Evolutionary conservation across 2,888 invertebrate species (phyloP).

Genomic region (Plutella xylostella): DNA sequence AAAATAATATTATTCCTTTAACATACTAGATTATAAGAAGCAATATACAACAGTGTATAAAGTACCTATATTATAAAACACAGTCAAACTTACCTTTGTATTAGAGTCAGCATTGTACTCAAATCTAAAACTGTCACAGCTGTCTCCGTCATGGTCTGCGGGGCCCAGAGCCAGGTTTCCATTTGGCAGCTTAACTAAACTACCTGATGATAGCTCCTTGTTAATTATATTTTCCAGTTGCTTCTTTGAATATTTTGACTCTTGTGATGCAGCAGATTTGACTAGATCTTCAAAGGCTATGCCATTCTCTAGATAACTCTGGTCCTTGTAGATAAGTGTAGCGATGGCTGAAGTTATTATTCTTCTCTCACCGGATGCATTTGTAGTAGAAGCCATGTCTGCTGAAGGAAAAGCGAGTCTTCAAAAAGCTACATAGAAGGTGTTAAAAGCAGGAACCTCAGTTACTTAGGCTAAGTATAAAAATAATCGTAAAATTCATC

Average conservation of each 20-base stretch:
- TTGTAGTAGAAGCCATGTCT: conserved; percentile 58
- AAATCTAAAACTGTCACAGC: conserved; percentile 62
- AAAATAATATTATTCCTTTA: too few species aligned
- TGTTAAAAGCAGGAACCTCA: too few species aligned
- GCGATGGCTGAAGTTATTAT: conserved; percentile 78
- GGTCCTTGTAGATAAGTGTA: conserved; percentile 77
- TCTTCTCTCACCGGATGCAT: conserved; percentile 55
- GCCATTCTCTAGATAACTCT: conserved; percentile 77
- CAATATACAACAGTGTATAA: too few species aligned
- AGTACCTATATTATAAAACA: too few species aligned
- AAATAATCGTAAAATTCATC: background rate
- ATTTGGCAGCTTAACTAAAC: conserved; percentile 74
- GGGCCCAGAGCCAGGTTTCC: conserved; percentile 77
- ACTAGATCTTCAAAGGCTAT: conserved; percentile 77
- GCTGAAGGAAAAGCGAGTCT: conserved; percentile 20
- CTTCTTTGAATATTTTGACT: conserved; percentile 73
- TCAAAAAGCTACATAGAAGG: too few species aligned
- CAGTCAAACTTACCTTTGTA: conserved; percentile 45
- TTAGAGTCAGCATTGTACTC: conserved; percentile 52
- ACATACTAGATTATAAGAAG: too few species aligned
- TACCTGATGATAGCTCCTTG: conserved; percentile 77
- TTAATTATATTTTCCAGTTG: conserved; percentile 74
- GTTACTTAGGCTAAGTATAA: background rate
- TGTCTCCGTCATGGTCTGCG: conserved; percentile 68
- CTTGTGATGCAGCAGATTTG: conserved; percentile 73